Percentiles rank a stretch among this genome's conserved stretches.
Conservation (phyloP, 2,113 vertebrate species). For the Eptesicus fuscus region DNA sequence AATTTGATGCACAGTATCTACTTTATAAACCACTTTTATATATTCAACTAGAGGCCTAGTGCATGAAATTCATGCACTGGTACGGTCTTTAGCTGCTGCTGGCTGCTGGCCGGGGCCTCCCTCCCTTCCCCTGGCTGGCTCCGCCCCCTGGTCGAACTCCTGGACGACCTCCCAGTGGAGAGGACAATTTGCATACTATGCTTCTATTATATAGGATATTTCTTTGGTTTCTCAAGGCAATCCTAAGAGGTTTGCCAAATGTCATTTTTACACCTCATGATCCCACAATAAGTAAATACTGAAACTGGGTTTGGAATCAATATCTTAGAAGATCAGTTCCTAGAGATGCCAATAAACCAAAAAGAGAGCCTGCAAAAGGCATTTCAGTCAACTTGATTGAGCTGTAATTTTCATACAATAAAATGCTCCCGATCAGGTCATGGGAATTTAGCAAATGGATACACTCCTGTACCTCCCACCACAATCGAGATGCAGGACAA, state of each 20-base stretch:
- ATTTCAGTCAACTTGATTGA: background rate
- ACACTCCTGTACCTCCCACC: background rate
- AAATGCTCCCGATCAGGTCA: background rate
- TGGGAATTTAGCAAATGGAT: background rate
- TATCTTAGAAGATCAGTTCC: background rate
- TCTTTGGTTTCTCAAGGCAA: background rate
- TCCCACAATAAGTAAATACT: background rate
- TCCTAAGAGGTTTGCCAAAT: background rate
- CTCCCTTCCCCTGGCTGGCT: no score
- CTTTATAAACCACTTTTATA: background rate
- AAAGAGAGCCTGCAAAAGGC: background rate
- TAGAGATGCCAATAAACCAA: background rate
- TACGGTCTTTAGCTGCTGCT: no score
- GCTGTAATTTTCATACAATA: background rate
- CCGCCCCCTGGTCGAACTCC: no score
- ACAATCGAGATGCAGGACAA: background rate
- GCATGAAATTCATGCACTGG: no score
- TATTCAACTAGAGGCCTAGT: background rate
- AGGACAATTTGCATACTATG: no score
- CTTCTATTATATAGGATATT: background rate
- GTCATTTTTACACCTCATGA: background rate
- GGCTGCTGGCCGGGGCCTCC: no score
- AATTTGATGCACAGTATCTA: background rate
- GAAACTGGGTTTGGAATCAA: background rate
- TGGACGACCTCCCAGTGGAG: no score